Conservation (phyloP, 2,113 vertebrate species). For the Herpetotheres cachinnans region DNA sequence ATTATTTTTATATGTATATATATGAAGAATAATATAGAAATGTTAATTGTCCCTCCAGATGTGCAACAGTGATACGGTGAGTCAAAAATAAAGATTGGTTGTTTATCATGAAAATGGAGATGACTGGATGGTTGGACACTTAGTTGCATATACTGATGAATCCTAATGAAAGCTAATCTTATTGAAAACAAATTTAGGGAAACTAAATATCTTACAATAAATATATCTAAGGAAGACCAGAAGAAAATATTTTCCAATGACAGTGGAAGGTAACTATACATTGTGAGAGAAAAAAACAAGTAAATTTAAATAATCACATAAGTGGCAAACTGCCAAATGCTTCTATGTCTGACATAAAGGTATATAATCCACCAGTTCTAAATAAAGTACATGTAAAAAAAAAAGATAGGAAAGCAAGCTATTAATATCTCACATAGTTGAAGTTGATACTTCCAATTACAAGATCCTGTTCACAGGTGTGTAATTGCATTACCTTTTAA, state of each 20-base stretch:
- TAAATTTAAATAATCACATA: not conserved
- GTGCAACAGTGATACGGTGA: not conserved
- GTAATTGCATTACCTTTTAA: slow-evolving; percentile 9
- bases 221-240: not conserved
- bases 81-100: not conserved
- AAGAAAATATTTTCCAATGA: not conserved
- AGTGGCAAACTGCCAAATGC: not conserved
- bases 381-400: not conserved
- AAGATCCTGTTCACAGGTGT: not conserved
- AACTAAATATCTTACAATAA: not conserved
- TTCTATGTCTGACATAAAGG: not conserved
- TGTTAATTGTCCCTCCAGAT: not conserved
- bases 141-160: not conserved
- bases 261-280: not conserved
- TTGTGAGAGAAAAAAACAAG: not conserved
- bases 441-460: not conserved
- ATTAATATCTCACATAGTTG: not conserved
- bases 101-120: not conserved
- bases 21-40: not conserved
- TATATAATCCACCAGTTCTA: not conserved
- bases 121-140: not conserved
- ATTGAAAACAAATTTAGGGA: not conserved
- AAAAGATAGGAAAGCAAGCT: not conserved
- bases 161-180: not conserved
- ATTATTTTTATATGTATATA: too few relatives aligned